Evolutionary conservation across 2,797 vertebrate species (phyloP), one percentile per base, ranked within the genome.

Genomic region (Australoheros facetus): DNA sequence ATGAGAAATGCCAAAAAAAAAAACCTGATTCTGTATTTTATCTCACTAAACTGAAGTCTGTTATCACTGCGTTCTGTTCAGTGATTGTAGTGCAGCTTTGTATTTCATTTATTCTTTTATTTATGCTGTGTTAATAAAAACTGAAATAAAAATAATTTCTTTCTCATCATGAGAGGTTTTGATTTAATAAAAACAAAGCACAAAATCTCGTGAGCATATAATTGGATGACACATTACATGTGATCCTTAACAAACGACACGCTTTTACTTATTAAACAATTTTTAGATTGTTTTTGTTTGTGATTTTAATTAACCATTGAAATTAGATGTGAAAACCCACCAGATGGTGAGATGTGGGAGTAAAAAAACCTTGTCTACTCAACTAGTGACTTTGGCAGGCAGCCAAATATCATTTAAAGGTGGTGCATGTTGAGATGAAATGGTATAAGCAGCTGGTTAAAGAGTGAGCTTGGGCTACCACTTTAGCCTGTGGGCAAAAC

Each of bases 321-420:
- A 73, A 66, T 74, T 78, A 80, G 78, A 77, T 79, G 78, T 79
- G 28, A 85, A 78, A 83, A 81, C 75, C 82, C 66, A 71, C 66
- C 87, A 91, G 81, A 88, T 75, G 72, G 62, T 74, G 72, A 86
- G 79, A 83, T 81, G 75, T 59, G 71, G 54, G 80, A 86, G 85
- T 90, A 87, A 87, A 87, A 88, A 85, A 85, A 77, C 71, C 75
- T 80, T 80, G 81, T 75, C 72, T 77, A 55, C n/a, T 78, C 69
- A 32, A 72, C 76, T 53, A 37, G 82, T 12, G 12, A 74, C 71
- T 48, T 17, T 86, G 91, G 82, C 85, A 48, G n/a, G 54, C 23
- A 17, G 78, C 75, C 87, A 83, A 48, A 21, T 70, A 53, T 74
- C 34, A 81, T 78, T 75, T 80, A 72, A 84, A 81, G 59, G 48